These are phyloP conservation scores for Sula dactylatra DNA, from an alignment of 2,113 vertebrate genomes.

Conservation along the genomic window DNA sequence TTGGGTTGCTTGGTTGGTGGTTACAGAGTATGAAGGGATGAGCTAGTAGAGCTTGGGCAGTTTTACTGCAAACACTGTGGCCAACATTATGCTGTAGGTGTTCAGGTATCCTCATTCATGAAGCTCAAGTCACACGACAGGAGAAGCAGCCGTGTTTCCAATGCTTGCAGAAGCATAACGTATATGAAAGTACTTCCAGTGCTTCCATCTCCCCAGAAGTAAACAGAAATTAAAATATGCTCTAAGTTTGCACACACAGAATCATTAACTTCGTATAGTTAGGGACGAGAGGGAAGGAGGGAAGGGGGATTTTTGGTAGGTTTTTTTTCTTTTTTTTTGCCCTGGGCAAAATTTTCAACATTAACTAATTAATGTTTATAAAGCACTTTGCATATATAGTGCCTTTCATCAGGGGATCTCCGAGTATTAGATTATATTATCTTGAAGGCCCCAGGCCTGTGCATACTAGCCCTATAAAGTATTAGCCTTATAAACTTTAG, in stretches of 20 bases:
- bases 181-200: neutral
- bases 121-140: neutral
- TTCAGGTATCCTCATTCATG: neutral
- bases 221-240: conserved; percentile 57
- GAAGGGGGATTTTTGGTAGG: conserved; percentile 41
- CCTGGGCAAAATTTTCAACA: conserved; percentile 62
- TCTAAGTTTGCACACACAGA: conserved; percentile 45
- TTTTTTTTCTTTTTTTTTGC: conserved; percentile 4
- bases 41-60: neutral
- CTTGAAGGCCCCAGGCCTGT: conserved; percentile 62
- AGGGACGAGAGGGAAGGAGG: conserved; percentile 44
- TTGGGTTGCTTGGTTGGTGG: neutral
- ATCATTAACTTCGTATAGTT: conserved; percentile 59
- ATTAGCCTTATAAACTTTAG: conserved; percentile 50
- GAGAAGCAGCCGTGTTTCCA: neutral
- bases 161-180: neutral
- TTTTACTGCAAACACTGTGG: neutral
- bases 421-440: conserved; percentile 69
- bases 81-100: neutral
- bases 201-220: conserved; percentile 34
- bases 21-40: neutral
- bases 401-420: conserved; percentile 73
- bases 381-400: conserved; percentile 74
- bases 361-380: conserved; percentile 74
- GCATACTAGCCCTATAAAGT: conserved; percentile 52